These are phyloP conservation scores for Pterois miles DNA, from an alignment of 2,797 vertebrate species.

Conservation along the genomic window DNA sequence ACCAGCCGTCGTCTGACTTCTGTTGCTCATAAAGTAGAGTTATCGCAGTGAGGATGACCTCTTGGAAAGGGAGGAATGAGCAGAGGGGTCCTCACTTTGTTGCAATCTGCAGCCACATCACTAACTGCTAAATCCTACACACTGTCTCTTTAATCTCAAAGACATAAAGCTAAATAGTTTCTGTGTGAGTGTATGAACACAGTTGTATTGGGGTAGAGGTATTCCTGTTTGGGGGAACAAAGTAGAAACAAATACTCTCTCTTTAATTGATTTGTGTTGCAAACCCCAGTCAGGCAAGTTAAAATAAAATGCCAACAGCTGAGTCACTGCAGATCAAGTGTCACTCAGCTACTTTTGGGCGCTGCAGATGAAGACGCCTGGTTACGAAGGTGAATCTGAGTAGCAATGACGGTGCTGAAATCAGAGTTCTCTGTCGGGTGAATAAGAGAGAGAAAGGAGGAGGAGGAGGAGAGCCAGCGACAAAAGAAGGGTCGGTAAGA, in stretches of 20 bases:
- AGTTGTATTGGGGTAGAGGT: background rate
- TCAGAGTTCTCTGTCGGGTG: conserved; percentile 27
- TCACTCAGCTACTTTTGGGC: conserved; percentile 15
- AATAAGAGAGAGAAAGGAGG: conserved; percentile 10
- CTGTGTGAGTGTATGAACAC: no score
- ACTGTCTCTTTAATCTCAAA: no score
- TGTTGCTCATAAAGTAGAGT: no score
- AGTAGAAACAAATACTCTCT: background rate
- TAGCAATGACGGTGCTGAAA: conserved; percentile 33
- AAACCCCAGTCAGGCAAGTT: background rate
- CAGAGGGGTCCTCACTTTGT: no score
- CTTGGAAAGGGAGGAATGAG: no score
- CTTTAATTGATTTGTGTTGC: background rate
- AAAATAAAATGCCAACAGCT: background rate
- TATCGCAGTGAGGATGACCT: no score
- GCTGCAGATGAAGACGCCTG: conserved; percentile 10
- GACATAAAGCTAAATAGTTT: no score
- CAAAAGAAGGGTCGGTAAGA: conserved; percentile 32
- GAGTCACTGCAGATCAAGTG: conserved; percentile 1
- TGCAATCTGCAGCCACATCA: no score
- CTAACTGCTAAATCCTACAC: no score
- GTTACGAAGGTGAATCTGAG: background rate
- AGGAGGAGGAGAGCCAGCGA: conserved; percentile 8
- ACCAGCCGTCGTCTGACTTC: no score
- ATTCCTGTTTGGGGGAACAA: background rate